Evolutionary conservation across 2,113 vertebrate genomes (phyloP), one percentile per base, ranked within the genome.

Genomic region (Catagonus wagneri): DNA sequence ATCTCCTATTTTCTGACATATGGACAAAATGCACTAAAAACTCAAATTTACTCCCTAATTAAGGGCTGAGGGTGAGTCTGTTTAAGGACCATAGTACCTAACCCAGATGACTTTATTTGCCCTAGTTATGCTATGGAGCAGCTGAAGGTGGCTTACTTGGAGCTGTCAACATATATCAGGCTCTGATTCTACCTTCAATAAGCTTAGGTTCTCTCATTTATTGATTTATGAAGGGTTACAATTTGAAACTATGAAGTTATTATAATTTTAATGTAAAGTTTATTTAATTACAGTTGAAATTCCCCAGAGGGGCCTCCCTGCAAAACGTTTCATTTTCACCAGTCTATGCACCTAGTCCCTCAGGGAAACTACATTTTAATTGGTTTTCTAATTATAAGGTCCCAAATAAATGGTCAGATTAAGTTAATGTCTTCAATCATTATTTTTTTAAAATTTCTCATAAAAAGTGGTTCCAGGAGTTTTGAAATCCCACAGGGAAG

Each of bases 221-320:
- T 39, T 44, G 17, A 22, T 63, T 71, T 93, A 78, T n/a, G 50
- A 72, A 86, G 65, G 34, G 20, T 87, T 44, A 83, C 52, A 92
- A 89, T 87, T 80, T 78, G 11, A 83, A 91, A 94, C 71, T 39
- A n/a, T 50, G 83, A 79, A 84, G 50, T 50, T 83, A 79, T 86
- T 74, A 25, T 83, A 50, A 74, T 54, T 91, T 90, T 75, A 88
- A 75, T 76, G 25, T 8, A 71, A 90, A 83, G 54, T 80, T 95
- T 78, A 74, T 78, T 90, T 90, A 68, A 80, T 83, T 60, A 79
- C 16, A 94, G 87, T 87, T 72, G 22, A 90, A 89, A 65, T 80
- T 69, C 22, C 7, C n/a, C 23, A 56, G 20, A 71, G 54, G n/a
- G 32, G 22, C 11, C 61, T 72, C 39, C 29, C 63, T 89, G 29